phyloP scores from a whole-genome alignment of 2,888 invertebrate genomes.

The Coleophora flavipennella region DNA sequence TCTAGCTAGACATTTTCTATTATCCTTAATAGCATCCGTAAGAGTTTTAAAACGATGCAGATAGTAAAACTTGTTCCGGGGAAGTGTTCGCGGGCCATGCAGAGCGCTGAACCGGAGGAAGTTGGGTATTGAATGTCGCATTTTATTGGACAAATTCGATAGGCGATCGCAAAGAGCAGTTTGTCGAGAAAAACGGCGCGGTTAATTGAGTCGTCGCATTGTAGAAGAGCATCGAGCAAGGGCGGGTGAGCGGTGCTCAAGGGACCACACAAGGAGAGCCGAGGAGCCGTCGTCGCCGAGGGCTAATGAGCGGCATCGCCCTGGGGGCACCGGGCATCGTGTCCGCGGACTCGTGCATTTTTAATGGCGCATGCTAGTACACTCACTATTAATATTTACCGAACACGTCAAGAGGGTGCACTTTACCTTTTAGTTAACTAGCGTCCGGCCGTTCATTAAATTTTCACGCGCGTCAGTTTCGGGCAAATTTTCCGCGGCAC shows the following conservation, averaged over 20 bases:
- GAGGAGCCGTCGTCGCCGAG: conserved; percentile 31
- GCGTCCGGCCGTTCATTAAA: conserved; percentile 73
- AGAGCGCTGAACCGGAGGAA: conserved; percentile 42
- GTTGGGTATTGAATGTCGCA: conserved; percentile 57
- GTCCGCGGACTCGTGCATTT: conserved; percentile 69
- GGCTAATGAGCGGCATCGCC: conserved; percentile 47
- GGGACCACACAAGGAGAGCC: conserved; percentile 18
- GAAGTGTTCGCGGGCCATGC: conserved; percentile 56
- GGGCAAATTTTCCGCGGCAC: conserved; percentile 71
- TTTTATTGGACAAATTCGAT: conserved; percentile 61
- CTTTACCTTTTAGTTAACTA: conserved; percentile 74
- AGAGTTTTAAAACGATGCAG: conserved; percentile 67
- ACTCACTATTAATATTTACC: conserved; percentile 73
- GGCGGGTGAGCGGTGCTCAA: conserved; percentile 9
- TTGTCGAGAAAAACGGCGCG: conserved; percentile 22
- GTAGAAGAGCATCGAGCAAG: conserved; percentile 15
- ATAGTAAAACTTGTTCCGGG: conserved; percentile 60
- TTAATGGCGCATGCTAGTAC: conserved; percentile 68
- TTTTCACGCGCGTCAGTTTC: conserved; percentile 74
- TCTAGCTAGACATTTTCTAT: conserved; percentile 61
- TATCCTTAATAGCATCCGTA: conserved; percentile 67
- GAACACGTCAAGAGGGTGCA: conserved; percentile 74
- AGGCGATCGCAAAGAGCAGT: conserved; percentile 30
- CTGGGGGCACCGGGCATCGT: conserved; percentile 32
- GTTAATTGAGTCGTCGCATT: conserved; percentile 25